Evolutionary conservation across 2,888 invertebrate genomes (phyloP), one percentile per base, ranked within the genome.

Genomic region (Podotricha telesiphe): DNA sequence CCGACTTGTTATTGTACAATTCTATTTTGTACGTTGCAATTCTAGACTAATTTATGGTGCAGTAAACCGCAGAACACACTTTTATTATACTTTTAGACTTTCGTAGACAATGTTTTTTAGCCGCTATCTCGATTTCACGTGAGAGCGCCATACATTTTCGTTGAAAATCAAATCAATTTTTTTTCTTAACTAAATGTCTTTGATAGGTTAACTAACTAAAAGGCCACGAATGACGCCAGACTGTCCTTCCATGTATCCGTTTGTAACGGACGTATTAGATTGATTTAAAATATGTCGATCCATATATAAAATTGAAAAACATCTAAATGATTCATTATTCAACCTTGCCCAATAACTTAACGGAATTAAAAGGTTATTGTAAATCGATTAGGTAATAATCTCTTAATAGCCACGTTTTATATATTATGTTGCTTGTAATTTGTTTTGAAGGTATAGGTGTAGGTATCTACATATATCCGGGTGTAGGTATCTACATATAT

Each of bases 21-120:
- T 77, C 74, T 80, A 80, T 85, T 86, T 85, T 85, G 84, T 85
- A 70, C 67, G 64, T 77, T 77, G 78, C 74, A 77, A 76, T 80
- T 78, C 76, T 76, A 76, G 78, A 77, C 75, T 77, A 72, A 77
- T 79, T 80, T 79, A 80, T 63, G 77, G 75, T 65, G 74, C 74
- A 71, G 70, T 75, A 78, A 77, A 78, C 74, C 69, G 70, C 69
- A 68, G 67, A 62, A 61, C 47, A 66, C 48, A 68, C 59, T 71
- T 71, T 66, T 70, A n/a, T n/a, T n/a, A n/a, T n/a, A n/a, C n/a
- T n/a, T n/a, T 69, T 64, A 50, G 69, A 48, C 59, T 73, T 67
- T 68, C 62, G 59, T 71, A 56, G 69, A 73, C 66, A 74, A 73
- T 67, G 56, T 45, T 71, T 68, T 69, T 67, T 72, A 68, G 48